A percentile compares a stretch with the other conserved stretches of the same genome.
Evolutionary conservation across 2,888 invertebrate genomes (phyloP).

Genomic region (Tiphia femorata): DNA sequence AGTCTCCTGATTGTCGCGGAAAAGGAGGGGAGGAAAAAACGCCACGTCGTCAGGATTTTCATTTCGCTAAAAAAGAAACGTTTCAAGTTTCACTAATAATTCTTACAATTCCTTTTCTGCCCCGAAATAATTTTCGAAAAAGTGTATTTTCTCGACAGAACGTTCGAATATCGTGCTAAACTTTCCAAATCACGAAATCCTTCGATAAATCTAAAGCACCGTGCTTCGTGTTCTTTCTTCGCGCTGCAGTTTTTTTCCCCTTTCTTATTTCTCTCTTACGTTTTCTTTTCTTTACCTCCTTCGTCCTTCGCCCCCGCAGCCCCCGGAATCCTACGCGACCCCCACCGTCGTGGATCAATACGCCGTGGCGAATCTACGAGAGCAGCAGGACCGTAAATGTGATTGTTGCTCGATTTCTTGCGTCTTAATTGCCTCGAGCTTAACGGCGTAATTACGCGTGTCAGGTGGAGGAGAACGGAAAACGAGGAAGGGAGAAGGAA

Average conservation of each 20-base stretch:
- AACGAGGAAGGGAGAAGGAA: no score
- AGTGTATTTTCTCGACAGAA: no score
- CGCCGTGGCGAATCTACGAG: constrained; percentile 51
- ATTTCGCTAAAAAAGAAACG: no score
- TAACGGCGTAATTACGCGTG: constrained; percentile 66
- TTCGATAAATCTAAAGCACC: no score
- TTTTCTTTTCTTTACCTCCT: constrained; percentile 24
- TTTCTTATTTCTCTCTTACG: constrained; percentile 30
- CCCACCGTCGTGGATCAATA: constrained; percentile 56
- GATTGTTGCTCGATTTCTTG: constrained; percentile 66
- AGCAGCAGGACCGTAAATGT: constrained; percentile 56
- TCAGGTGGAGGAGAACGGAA: no score
- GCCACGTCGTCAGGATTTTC: no score
- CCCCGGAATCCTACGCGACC: no score
- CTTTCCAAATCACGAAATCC: constrained; percentile 27
- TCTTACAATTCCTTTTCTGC: no score
- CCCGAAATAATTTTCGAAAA: no score
- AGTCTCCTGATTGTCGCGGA: no score
- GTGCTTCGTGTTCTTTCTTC: constrained; percentile 3
- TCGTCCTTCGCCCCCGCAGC: constrained; percentile 23
- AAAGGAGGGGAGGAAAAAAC: no score
- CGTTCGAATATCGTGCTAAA: constrained; percentile 33
- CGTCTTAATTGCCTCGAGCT: constrained; percentile 63
- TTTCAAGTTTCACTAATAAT: no score
- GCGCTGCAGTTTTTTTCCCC: constrained; percentile 24